These are phyloP conservation scores for Callipepla squamata DNA, from an alignment of 2,113 vertebrate species.

Conservation along the genomic window DNA sequence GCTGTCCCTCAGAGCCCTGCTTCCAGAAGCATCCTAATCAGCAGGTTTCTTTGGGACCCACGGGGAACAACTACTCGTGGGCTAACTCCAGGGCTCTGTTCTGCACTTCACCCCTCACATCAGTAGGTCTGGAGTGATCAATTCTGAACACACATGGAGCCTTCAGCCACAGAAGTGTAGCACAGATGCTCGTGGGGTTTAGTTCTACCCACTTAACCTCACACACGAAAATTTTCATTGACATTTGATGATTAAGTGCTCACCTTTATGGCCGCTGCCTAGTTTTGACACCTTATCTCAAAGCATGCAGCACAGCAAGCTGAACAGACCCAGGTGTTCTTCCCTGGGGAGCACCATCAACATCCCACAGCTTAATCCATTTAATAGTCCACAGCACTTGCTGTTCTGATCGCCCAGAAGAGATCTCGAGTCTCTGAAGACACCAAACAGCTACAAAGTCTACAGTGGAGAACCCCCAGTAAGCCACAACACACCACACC, in stretches of 20 bases:
- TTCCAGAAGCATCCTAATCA: background rate
- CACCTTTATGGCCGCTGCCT: background rate
- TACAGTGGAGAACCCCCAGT: background rate
- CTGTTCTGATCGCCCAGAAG: background rate
- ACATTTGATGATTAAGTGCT: background rate
- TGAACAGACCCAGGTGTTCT: background rate
- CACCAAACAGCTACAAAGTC: background rate
- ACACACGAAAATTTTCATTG: background rate
- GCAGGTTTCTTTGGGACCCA: background rate
- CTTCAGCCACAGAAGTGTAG: background rate
- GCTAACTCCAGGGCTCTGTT: background rate
- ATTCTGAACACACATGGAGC: background rate
- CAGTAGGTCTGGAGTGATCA: background rate
- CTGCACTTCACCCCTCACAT: background rate
- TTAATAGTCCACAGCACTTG: background rate
- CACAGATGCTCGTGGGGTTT: background rate
- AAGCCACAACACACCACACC: background rate
- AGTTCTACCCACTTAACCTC: background rate
- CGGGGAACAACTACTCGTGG: fast-evolving
- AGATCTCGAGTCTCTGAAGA: background rate
- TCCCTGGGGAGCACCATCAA: background rate
- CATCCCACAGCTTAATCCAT: background rate
- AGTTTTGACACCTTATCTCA: slow-evolving; percentile 19
- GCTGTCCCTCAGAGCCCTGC: background rate
- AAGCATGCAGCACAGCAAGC: background rate